Percentiles rank a stretch among this genome's conserved stretches.
These are phyloP conservation scores for Atherinomorus stipes DNA, from an alignment of 2,113 vertebrate species.

Conservation along the genomic window DNA sequence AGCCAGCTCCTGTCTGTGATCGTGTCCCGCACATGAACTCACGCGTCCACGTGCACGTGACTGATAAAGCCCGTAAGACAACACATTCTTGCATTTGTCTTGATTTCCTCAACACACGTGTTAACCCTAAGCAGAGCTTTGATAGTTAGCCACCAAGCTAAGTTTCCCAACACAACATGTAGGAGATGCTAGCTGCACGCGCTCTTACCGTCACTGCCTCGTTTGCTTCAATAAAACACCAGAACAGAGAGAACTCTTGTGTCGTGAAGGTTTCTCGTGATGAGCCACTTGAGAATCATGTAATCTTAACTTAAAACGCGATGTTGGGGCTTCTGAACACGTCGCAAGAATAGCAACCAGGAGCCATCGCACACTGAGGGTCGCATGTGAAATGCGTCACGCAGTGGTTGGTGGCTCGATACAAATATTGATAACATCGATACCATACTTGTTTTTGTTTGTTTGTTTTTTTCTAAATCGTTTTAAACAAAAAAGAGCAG, in stretches of 20 bases:
- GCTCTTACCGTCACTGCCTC: constrained; percentile 24
- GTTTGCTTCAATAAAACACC: neutral
- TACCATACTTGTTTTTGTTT: no score
- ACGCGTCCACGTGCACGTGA: neutral
- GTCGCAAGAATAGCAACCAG: neutral
- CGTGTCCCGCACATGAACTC: neutral
- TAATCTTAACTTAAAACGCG: neutral
- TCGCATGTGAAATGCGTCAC: constrained; percentile 44
- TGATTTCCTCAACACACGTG: constrained; percentile 23
- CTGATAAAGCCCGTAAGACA: neutral
- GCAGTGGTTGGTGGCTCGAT: no score
- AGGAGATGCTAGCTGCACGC: neutral
- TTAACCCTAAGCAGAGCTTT: neutral
- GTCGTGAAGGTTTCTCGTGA: neutral
- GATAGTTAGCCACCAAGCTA: neutral
- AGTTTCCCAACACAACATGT: constrained; percentile 9
- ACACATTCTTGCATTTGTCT: neutral
- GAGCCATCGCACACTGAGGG: constrained; percentile 12
- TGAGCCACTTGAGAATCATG: neutral
- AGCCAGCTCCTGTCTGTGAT: no score
- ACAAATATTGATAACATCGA: no score
- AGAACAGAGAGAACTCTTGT: neutral
- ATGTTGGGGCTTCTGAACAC: neutral
- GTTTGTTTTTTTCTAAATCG: no score
- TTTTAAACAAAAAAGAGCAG: no score